A percentile compares a stretch with the other conserved stretches of the same genome.
These are phyloP conservation scores for Melanotaenia trifasciata DNA, from an alignment of 2,797 vertebrate genomes.

Conservation along the genomic window DNA sequence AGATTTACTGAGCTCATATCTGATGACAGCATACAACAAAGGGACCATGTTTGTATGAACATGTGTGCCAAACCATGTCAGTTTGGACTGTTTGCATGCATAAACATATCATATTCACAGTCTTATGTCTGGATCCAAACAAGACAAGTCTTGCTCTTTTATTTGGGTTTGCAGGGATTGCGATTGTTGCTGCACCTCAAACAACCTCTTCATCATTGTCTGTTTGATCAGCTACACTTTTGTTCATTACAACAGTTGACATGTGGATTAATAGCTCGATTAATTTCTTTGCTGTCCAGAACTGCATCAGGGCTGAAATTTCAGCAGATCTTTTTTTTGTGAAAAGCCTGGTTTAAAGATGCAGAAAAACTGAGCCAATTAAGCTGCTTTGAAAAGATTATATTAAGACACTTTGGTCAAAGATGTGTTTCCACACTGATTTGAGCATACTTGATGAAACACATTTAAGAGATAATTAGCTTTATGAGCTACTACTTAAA, in stretches of 20 bases:
- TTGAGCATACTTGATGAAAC: conserved; percentile 5
- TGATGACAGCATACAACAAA: conserved; percentile 61
- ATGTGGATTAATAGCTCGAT: conserved; percentile 32
- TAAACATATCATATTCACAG: conserved; percentile 34
- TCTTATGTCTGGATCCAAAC: conserved; percentile 56
- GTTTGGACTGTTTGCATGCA: conserved; percentile 34
- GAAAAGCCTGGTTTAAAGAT: background rate
- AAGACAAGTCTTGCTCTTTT: conserved; percentile 37
- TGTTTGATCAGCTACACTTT: conserved; percentile 27
- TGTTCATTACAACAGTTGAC: conserved; percentile 28
- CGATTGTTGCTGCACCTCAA: conserved; percentile 27
- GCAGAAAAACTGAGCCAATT: conserved; percentile 2
- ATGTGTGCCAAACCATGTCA: conserved; percentile 38
- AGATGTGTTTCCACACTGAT: background rate
- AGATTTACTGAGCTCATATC: conserved; percentile 58
- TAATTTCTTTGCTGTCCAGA: conserved; percentile 21
- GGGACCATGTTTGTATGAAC: conserved; percentile 30
- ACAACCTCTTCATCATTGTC: conserved; percentile 22
- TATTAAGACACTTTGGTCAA: conserved; percentile 5
- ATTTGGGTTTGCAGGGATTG: conserved; percentile 17
- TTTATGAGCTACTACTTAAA: conserved; percentile 24
- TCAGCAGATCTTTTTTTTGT: background rate
- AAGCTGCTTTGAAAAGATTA: background rate
- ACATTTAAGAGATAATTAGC: conserved; percentile 6
- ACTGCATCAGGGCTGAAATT: background rate